Evolutionary conservation across 2,888 invertebrate species (phyloP), one percentile per base, ranked within the genome.

Genomic region (Petrophora chlorosata): DNA sequence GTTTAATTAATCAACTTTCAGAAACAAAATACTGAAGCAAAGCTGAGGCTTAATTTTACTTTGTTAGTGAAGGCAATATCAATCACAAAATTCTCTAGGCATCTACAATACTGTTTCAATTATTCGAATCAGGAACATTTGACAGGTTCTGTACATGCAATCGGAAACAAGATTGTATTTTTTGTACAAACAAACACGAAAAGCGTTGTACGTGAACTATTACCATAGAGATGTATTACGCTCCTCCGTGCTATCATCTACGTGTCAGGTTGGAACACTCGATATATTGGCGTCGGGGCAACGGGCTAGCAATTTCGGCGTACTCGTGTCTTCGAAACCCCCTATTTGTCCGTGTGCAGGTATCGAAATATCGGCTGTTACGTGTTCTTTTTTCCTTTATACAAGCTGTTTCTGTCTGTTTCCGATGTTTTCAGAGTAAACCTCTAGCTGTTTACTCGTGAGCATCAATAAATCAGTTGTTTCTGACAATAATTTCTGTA

Each of bases 331-430:
- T 75, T 71, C 71, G 67, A 76, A 79, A 78, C 42, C 80, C 76
- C 76, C 78, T 79, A 82, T 84, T 82, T 80, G 77, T 78, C 15
- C 14, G 16, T 28, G 67, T 67, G 65, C 83, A 84, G 84, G 85
- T 85, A 83, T 71, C 69, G 75, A 67, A 72, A 67, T 76, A 70
- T 71, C 67, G 70, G 49, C 43, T 53, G 42, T 47, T 45, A 14
- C 45, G 51, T 47, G 40, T 50, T 43, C 29, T 38, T 50, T 43
- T 43, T 19, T 41, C 47, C 25, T 45, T 39, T 50, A 39, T 3
- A 33, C 33, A 36, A 35, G 36, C 35, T 28, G 39, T 33, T 39
- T 34, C 32, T 19, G 2, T 19, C 4, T n/a, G n/a, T n/a, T n/a
- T n/a, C n/a, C n/a, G n/a, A n/a, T n/a, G n/a, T n/a, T n/a, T n/a